Conservation (phyloP, 2,113 vertebrate genomes). For the Solea senegalensis region DNA sequence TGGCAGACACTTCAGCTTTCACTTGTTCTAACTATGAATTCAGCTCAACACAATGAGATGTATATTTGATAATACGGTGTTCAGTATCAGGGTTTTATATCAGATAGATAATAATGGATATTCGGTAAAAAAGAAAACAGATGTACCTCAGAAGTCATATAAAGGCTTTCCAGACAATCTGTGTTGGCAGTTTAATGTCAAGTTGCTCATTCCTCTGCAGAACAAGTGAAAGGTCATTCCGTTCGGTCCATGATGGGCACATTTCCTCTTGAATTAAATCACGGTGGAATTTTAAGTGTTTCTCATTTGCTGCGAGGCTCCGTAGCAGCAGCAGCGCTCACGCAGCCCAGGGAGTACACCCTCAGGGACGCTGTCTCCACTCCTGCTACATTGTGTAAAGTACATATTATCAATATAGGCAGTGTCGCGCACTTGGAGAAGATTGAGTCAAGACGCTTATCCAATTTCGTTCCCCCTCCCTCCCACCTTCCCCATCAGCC, state of each 20-base stretch:
- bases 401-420: constrained; percentile 39
- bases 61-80: not conserved
- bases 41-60: too few relatives aligned
- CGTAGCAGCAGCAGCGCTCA: not conserved
- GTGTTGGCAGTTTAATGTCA: not conserved
- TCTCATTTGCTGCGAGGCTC: not conserved
- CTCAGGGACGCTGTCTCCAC: constrained; percentile 3
- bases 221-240: not conserved
- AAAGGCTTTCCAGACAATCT: not conserved
- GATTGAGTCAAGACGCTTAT: constrained; percentile 43
- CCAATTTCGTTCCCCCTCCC: constrained; percentile 14
- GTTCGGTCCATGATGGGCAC: not conserved
- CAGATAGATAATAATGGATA: too few relatives aligned
- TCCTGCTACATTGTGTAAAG: constrained; percentile 24
- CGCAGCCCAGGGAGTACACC: not conserved
- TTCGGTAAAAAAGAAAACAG: too few relatives aligned
- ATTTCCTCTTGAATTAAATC: constrained; percentile 1
- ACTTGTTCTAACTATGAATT: too few relatives aligned
- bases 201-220: not conserved
- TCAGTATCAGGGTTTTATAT: not conserved
- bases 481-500: not conserved
- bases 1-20: too few relatives aligned
- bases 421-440: constrained; percentile 41
- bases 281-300: constrained; percentile 4
- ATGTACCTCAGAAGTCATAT: too few relatives aligned